phyloP scores from a whole-genome alignment of 2,888 invertebrate species.

The Lepidocyrtinus sp. region DNA sequence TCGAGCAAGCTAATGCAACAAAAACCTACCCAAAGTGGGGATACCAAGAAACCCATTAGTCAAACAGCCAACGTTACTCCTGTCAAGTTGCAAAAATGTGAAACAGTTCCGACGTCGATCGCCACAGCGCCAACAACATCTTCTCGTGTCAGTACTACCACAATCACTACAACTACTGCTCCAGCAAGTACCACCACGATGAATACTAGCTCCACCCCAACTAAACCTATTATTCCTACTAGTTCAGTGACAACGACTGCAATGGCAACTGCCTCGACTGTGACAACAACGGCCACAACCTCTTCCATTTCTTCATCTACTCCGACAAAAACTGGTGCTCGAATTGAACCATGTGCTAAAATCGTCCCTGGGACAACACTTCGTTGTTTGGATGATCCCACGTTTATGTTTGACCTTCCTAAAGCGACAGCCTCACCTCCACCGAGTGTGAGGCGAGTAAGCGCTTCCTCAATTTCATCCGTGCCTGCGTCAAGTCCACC shows the following conservation, averaged over 20 bases:
- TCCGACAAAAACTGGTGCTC: conserved; percentile 23
- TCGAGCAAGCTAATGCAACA: conserved; percentile 18
- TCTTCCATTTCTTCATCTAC: conserved; percentile 30
- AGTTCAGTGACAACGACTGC: background rate
- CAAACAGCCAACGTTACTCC: conserved; percentile 23
- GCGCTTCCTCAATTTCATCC: conserved; percentile 27
- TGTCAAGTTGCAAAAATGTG: too few relatives aligned
- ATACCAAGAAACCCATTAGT: conserved; percentile 14
- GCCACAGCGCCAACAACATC: background rate
- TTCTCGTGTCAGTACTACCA: conserved; percentile 16
- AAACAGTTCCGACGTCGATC: background rate
- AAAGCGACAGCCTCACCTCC: conserved; percentile 68
- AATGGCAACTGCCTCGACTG: conserved; percentile 1
- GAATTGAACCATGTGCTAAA: conserved; percentile 70
- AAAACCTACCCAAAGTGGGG: conserved; percentile 28
- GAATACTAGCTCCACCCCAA: background rate
- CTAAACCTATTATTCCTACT: background rate
- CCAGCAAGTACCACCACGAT: background rate
- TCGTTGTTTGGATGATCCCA: conserved; percentile 76
- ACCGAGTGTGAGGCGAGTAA: conserved; percentile 28
- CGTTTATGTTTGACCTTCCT: conserved; percentile 74
- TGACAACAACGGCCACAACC: conserved; percentile 6
- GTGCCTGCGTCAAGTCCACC: conserved; percentile 16
- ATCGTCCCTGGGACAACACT: conserved; percentile 75
- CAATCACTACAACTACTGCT: conserved; percentile 12